Evolutionary conservation across 2,888 invertebrate species (phyloP).

Genomic region (Tachina fera): DNA sequence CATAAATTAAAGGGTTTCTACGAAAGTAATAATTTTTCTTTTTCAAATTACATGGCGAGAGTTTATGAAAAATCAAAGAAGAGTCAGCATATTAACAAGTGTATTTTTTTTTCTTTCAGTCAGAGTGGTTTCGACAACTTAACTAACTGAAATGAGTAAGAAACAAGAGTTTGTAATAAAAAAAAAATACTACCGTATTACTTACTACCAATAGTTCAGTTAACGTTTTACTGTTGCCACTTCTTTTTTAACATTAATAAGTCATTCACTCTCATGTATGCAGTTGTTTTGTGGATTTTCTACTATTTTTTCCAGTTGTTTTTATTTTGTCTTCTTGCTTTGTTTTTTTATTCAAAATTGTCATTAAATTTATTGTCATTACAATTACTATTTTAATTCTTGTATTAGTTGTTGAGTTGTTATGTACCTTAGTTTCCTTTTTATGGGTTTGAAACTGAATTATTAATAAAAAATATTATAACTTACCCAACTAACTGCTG

Average conservation of each 20-base stretch:
- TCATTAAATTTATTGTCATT: conserved; percentile 72
- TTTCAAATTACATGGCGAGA: conserved; percentile 34
- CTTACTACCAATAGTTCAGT: conserved; percentile 26
- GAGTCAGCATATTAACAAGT: conserved; percentile 57
- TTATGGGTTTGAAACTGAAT: conserved; percentile 46
- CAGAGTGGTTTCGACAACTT: conserved; percentile 13
- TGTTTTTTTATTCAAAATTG: conserved; percentile 50
- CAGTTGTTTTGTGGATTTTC: conserved; percentile 37
- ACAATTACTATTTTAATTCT: conserved; percentile 58
- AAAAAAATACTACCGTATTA: conserved; percentile 9
- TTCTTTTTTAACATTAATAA: conserved; percentile 52
- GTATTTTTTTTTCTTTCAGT: conserved; percentile 21
- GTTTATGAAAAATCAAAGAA: conserved; percentile 70
- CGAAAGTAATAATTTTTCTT: conserved; percentile 68
- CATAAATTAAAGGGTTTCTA: conserved; percentile 67
- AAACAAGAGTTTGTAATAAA: conserved; percentile 25
- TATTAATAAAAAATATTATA: conserved; percentile 1
- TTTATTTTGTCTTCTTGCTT: background rate
- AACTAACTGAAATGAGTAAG: conserved; percentile 24
- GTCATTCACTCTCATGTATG: conserved; percentile 60
- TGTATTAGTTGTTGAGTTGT: conserved; percentile 44
- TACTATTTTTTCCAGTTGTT: background rate
- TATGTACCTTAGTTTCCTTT: conserved; percentile 48
- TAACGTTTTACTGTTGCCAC: conserved; percentile 3
- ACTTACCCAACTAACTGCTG: conserved; percentile 11